Evolutionary conservation across 2,888 invertebrate genomes (phyloP), one percentile per base, ranked within the genome.

Genomic region (Drosophila borealis): DNA sequence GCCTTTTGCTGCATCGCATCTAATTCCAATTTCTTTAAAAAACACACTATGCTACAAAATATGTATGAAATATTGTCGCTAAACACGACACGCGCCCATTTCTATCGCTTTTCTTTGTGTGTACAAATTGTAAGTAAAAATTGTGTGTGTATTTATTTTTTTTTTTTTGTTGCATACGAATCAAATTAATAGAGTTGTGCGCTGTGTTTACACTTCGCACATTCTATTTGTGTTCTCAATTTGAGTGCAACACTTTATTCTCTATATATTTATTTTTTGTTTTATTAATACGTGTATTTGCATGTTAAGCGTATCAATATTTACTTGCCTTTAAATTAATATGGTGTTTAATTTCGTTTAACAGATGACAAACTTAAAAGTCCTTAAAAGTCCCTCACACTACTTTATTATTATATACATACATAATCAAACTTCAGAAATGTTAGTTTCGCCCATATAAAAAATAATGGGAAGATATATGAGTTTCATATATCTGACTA

Each of bases 171-270:
- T 78, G 70, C 53, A 77, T 57, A 50, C 74, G 60, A 67, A 67
- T 69, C 48, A 69, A 81, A 74, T 81, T 84, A 75, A 81, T 81
- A 33, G 37, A 71, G 70, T 70, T 54, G 54, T 48, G 53, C 34
- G 62, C 37, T 63, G 56, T 74, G 59, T 74, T 69, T 51, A 56
- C 59, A 41, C 37, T 44, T 60, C 51, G 29, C 48, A 46, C 55
- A 37, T 57, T 45, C 46, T 68, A 70, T 70, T 75, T 80, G 81
- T 68, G 37, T 53, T 80, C 70, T 78, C 70, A 83, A 78, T 80
- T 78, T 70, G 67, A 67, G 46, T 66, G 51, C 65, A 81, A 65
- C 57, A 79, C 63, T 78, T 78, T 59, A 48, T 49, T 57, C 34
- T 41, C 6, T 9, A 50, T 59, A 13, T 56, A 21, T 67, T 56